Base-by-base conservation (phyloP, 2,888 invertebrate species). In the Dinocampus coccinellae region DNA sequence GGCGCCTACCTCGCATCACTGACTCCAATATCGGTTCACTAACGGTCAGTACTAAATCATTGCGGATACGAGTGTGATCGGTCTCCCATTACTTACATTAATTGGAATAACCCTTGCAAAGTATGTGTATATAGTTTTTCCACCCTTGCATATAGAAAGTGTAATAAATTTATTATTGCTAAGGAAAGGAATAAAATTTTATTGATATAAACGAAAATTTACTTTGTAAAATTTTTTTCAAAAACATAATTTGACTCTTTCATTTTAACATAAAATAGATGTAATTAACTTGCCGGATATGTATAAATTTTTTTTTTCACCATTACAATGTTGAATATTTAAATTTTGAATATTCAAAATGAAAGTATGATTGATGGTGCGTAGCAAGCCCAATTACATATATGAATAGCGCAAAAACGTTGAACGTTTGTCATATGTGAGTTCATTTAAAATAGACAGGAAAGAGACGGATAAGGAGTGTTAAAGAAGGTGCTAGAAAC, bases 401-500 rank as follows among this genome's bases (percentile, higher is more conserved):
- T 62, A 66, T 73, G 70, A 57, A 75, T 75, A 57, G 34, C 62
- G 39, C 39, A 13, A 53, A 64, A 64, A 67, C 55, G 29, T 70
- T 52, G 24, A 22, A 68, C 61, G 58, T 52, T 34, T 33, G 29
- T 62, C 22, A 62, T 60, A 52, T 61, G 47, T 57, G n/a, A 60
- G 61, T 65, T 36, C n/a, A 16, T 29, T 58, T 58, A 39, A 36
- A 57, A 55, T 52, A n/a, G 58, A 58, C 58, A 58, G 58, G 58
- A 58, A 33, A 58, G 61, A 57, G 55, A 62, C 62, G 52, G 68
- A 53, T 70, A 64, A 34, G 55, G 11, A 47, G 6, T 33, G 70
- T 61, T 62, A 64, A 69, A 66, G 67, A 74, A 69, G 47, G 74
- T 53, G 57, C 36, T 29, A 72, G 63, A 70, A 68, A 52, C 76